Base-by-base conservation (phyloP, 2,113 vertebrate species). In the Dromaius novaehollandiae region DNA sequence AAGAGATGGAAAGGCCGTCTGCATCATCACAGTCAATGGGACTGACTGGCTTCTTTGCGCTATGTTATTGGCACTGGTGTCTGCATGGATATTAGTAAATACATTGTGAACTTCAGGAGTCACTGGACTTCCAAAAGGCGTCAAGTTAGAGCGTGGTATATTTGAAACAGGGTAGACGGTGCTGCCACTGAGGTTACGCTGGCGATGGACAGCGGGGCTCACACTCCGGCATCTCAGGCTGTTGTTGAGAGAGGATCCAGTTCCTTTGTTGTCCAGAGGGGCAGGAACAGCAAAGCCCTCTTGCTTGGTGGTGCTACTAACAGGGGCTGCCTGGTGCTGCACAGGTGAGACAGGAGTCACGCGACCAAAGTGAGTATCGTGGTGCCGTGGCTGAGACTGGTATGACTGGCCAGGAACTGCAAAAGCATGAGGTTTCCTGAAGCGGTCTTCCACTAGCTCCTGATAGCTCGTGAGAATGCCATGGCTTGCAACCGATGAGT, bases 21-120 rank as follows among this genome's bases (percentile, higher is more conserved):
- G 99, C 99, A 99, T 99, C 99, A 99, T 99, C 89, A 99, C 98
- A n/a, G 98, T 99, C 94, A 99, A 97, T 0, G 99, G 99, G 93
- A 99, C 99, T 1, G 99, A 99, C 40, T 99, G 99, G 97, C 99
- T 99, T 97, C 99, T 98, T 94, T 99, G 99, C 69, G 99, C 99
- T 96, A 99, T 98, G 97, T 98, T 99, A 96, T 98, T 99, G 98
- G 98, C 98, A 93, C 98, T 98, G 30, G 98, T 89, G 84, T 99
- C 98, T 74, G 98, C 83, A 32, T 98, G 98, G 96, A 98, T 98
- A 93, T 98, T 99, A 90, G 98, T 97, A 60, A 99, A 99, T 86
- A 99, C 98, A 60, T 97, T 98, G 40, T 99, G 98, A 96, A 99
- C 94, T 96, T 99, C 99, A 0, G 98, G 98, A 24, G 99, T 97